phyloP scores from a whole-genome alignment of 2,113 vertebrate species.

The Holacanthus passer region DNA sequence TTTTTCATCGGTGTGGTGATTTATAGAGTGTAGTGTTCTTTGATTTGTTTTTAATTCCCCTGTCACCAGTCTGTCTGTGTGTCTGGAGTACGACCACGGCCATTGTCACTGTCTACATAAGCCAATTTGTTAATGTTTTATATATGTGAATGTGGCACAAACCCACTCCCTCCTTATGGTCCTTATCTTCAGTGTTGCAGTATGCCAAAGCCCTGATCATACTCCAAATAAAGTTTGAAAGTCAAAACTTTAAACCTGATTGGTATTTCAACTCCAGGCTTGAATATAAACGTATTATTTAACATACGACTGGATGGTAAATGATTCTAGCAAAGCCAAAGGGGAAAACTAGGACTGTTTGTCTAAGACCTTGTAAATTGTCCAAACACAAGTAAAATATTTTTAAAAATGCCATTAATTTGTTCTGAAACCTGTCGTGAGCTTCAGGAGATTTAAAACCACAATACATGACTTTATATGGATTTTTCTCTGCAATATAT shows the following conservation, averaged over 20 bases:
- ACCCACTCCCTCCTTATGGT: slow-evolving; percentile 18
- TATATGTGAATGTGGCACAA: slow-evolving; percentile 55
- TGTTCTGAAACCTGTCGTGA: slow-evolving; percentile 4
- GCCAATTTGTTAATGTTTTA: slow-evolving; percentile 41
- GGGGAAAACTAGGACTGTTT: too few species aligned
- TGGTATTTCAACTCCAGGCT: slow-evolving; percentile 7
- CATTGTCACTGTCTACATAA: slow-evolving; percentile 28
- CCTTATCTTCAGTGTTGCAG: slow-evolving; percentile 46
- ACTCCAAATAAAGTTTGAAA: slow-evolving; percentile 34
- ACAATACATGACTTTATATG: not conserved
- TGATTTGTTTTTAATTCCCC: slow-evolving; percentile 41
- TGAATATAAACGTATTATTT: not conserved
- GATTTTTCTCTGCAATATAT: slow-evolving; percentile 2
- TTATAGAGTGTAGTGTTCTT: slow-evolving; percentile 47
- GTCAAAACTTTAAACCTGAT: slow-evolving; percentile 14
- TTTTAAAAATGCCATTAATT: not conserved
- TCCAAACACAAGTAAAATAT: not conserved
- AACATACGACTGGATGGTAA: not conserved
- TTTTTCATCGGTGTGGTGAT: slow-evolving; percentile 48
- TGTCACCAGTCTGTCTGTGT: slow-evolving; percentile 32
- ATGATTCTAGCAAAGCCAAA: slow-evolving; percentile 13
- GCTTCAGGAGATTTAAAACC: not conserved
- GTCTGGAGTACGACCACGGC: slow-evolving; percentile 29
- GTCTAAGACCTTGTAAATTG: too few species aligned
- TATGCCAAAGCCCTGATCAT: slow-evolving; percentile 66